Percentiles rank a stretch among this genome's conserved stretches.
These are phyloP conservation scores for Anorthoa munda DNA, from an alignment of 2,888 invertebrate genomes.

Conservation along the genomic window DNA sequence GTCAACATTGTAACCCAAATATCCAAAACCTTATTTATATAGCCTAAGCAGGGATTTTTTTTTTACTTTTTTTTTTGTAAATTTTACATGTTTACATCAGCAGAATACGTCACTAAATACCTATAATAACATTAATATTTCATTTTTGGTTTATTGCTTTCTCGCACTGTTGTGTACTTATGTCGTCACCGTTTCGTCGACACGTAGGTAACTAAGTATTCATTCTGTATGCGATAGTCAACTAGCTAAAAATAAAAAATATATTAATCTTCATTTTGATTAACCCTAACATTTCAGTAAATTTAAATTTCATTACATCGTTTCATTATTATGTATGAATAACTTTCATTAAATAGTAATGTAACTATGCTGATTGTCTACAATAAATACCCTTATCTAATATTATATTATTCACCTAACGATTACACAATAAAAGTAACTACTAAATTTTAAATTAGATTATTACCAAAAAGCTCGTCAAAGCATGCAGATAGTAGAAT, in stretches of 20 bases:
- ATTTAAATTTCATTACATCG: constrained; percentile 86
- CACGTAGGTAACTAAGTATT: constrained; percentile 83
- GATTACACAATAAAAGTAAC: constrained; percentile 90
- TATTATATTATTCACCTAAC: constrained; percentile 87
- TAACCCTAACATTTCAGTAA: constrained; percentile 86
- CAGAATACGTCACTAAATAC: constrained; percentile 89
- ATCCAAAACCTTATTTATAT: constrained; percentile 87
- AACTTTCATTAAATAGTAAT: constrained; percentile 87
- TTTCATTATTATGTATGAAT: constrained; percentile 89
- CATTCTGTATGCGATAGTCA: constrained; percentile 87
- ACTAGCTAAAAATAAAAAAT: constrained; percentile 91
- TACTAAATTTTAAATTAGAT: constrained; percentile 90
- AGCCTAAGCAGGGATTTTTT: constrained; percentile 90
- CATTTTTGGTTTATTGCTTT: constrained; percentile 91
- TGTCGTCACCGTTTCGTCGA: constrained; percentile 72
- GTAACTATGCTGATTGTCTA: constrained; percentile 89
- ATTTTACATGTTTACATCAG: constrained; percentile 89
- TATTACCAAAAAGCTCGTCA: constrained; percentile 91
- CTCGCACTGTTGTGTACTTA: constrained; percentile 83
- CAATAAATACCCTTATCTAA: constrained; percentile 91
- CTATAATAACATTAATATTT: constrained; percentile 89
- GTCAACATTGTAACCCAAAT: constrained; percentile 86
- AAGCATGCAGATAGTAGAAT: constrained; percentile 91
- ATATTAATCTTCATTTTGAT: constrained; percentile 89
- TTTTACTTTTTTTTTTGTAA: constrained; percentile 85